Conservation (phyloP, 2,888 invertebrate species). For the Dione juno region DNA sequence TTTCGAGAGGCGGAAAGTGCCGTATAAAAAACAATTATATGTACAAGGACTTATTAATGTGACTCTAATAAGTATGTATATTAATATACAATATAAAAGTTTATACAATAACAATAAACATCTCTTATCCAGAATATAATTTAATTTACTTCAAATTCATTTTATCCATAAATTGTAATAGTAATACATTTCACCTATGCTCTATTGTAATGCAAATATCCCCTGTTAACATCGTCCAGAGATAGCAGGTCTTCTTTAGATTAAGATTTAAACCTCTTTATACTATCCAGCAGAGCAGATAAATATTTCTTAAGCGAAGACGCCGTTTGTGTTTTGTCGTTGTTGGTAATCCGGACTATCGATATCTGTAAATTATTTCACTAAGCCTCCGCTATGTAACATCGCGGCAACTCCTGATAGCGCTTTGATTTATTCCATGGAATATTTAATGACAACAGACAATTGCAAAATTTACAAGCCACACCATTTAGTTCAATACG, state of each 20-base stretch:
- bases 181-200: background rate
- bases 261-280: slow-evolving; percentile 43
- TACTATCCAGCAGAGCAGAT: slow-evolving; percentile 45
- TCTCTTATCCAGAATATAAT: too few species aligned
- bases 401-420: slow-evolving; percentile 72
- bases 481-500: slow-evolving; percentile 66
- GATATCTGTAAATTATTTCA: slow-evolving; percentile 75
- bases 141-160: too few species aligned
- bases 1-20: too few species aligned
- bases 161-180: background rate
- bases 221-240: slow-evolving; percentile 33
- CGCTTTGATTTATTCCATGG: slow-evolving; percentile 78
- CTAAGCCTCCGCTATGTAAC: slow-evolving; percentile 70
- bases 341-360: slow-evolving; percentile 62
- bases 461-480: slow-evolving; percentile 80
- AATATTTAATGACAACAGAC: slow-evolving; percentile 80
- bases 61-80: too few species aligned
- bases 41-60: too few species aligned
- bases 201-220: slow-evolving; percentile 41
- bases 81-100: too few species aligned
- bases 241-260: slow-evolving; percentile 38
- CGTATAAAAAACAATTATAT: too few species aligned
- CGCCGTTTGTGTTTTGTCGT: slow-evolving; percentile 54
- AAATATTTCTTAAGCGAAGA: slow-evolving; percentile 49
- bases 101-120: too few species aligned